These are phyloP conservation scores for Clarias gariepinus DNA, from an alignment of 2,113 vertebrate species.

Conservation along the genomic window DNA sequence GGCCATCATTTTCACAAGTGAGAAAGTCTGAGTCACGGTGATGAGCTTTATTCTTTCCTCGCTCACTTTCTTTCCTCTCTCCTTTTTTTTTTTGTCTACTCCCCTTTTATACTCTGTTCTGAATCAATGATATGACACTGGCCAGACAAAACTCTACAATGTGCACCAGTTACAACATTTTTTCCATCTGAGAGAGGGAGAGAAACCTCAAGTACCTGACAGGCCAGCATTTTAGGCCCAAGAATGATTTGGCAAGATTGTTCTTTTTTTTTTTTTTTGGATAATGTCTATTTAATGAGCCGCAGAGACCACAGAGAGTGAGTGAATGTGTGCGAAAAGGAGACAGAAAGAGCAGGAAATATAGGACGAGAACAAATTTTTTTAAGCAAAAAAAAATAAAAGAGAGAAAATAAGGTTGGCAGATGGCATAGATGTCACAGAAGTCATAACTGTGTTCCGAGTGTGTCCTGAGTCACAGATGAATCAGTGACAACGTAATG, in stretches of 20 bases:
- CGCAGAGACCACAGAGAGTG: conserved; percentile 37
- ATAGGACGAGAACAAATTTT: neutral
- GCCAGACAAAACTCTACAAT: conserved; percentile 39
- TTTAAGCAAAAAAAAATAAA: neutral
- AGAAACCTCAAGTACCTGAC: conserved; percentile 47
- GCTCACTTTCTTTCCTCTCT: conserved; percentile 9
- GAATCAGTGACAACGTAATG: conserved; percentile 55
- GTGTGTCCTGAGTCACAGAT: conserved; percentile 36
- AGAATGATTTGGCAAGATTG: conserved; percentile 46
- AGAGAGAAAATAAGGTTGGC: conserved; percentile 41
- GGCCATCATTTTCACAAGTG: conserved; percentile 37
- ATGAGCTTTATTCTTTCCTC: conserved; percentile 39
- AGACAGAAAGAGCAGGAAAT: conserved; percentile 30
- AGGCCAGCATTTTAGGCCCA: conserved; percentile 36
- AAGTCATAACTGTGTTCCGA: conserved; percentile 65
- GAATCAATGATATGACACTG: conserved; percentile 44
- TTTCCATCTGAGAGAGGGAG: conserved; percentile 43
- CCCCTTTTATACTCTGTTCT: conserved; percentile 11
- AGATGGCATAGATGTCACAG: conserved; percentile 50
- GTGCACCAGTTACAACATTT: conserved; percentile 30
- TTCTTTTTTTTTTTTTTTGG: conserved; percentile 12
- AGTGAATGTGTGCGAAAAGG: conserved; percentile 32
- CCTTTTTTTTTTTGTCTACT: neutral
- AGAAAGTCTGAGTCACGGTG: conserved; percentile 33
- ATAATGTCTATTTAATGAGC: conserved; percentile 47